Conservation (phyloP, 2,888 invertebrate genomes). For the Sphinx pinastri region DNA sequence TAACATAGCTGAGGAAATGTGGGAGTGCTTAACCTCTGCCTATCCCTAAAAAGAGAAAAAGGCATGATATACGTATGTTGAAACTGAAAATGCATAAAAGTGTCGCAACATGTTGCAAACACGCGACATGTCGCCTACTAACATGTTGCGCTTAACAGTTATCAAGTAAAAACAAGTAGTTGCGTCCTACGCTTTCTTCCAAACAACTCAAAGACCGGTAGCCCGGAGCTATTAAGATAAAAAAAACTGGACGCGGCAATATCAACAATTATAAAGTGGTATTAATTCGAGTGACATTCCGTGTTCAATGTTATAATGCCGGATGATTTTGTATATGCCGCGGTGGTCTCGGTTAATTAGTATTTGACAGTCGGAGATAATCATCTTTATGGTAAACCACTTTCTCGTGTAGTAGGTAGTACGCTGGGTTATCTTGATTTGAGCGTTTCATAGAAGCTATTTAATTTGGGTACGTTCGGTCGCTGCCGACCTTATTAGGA, state of each 20-base stretch:
- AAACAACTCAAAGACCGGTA: conserved; percentile 62
- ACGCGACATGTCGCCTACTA: too few relatives aligned
- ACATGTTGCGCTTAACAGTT: too few relatives aligned
- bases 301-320: conserved; percentile 40
- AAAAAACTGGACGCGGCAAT: conserved; percentile 39
- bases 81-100: too few relatives aligned
- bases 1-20: too few relatives aligned
- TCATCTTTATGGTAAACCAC: conserved; percentile 2
- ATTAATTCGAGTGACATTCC: conserved; percentile 74
- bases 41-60: too few relatives aligned
- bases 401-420: background rate
- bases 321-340: background rate
- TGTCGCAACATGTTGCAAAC: too few relatives aligned
- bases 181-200: background rate
- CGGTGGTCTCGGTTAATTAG: conserved; percentile 15
- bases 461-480: too few relatives aligned
- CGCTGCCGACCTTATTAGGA: too few relatives aligned
- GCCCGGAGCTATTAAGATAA: conserved; percentile 72
- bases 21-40: too few relatives aligned
- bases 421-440: background rate
- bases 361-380: conserved; percentile 17
- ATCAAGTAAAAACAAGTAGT: background rate
- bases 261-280: conserved; percentile 42
- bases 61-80: too few relatives aligned
- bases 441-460: too few relatives aligned